Base-by-base conservation (phyloP, 2,113 vertebrate genomes). In the Zosterops japonicus region DNA sequence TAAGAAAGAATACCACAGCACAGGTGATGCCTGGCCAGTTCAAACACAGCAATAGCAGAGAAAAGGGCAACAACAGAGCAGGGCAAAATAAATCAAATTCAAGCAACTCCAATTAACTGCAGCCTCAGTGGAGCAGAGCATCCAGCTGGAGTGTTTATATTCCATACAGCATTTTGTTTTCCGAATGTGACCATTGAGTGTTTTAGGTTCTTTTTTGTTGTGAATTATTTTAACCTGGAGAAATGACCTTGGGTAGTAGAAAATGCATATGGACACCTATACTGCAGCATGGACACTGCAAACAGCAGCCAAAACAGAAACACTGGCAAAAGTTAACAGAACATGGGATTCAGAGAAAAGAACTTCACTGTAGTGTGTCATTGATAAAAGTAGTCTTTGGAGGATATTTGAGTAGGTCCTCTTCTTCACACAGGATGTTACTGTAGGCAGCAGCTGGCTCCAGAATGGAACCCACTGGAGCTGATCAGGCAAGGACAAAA, bases 251-350 rank as follows among this genome's bases (percentile, higher is more conserved):
- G 52, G 42, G 29, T 75, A 78, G 21, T 8, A 61, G 29, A 70
- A 83, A 33, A 69, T 0, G 1, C 46, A 39, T 36, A n/a, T 1
- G 25, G 75, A 28, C 50, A 47, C 6, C 2, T 49, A 5, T 6
- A 56, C 29, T 56, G 49, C 39, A 49, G 42, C 36, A 25, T 3
- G 41, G 20, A 23, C 16, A 20, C 46, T 61, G 74, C 35, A 28
- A 68, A 27, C 17, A 28, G 14, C 1, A 1, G 36, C 67, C 18
- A 49, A 63, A 88, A 39, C 21, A 29, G 57, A 64, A 87, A 74
- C 41, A 22, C 7, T 44, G 35, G 50, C 27, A 33, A 36, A 72
- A 92, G 42, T 50, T 64, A 74, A 42, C 27, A 47, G 42, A 41
- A 81, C 42, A 28, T 27, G 36, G 35, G 28, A 59, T 41, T 53